These are phyloP conservation scores for Xestobium rufovillosum DNA, from an alignment of 2,888 invertebrate species.

Conservation along the genomic window DNA sequence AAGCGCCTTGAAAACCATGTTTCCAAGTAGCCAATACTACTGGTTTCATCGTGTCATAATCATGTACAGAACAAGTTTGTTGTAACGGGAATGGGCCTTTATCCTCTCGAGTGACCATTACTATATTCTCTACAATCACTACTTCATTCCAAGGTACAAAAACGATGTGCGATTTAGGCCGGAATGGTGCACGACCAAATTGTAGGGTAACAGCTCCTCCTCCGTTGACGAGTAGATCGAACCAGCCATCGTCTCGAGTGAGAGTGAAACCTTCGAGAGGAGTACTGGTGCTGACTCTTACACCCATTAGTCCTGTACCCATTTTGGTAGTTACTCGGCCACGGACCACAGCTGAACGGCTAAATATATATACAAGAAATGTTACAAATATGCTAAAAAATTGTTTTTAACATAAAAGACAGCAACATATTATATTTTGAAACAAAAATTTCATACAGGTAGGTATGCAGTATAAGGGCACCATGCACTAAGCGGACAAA, in stretches of 20 bases:
- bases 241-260: slow-evolving; percentile 89
- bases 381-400: slow-evolving; percentile 1
- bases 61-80: slow-evolving; percentile 78
- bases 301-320: slow-evolving; percentile 91
- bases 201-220: slow-evolving; percentile 93
- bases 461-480: no score
- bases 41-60: slow-evolving; percentile 89
- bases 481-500: no score
- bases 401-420: background rate
- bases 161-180: slow-evolving; percentile 78
- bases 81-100: slow-evolving; percentile 57
- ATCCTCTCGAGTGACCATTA: slow-evolving; percentile 78
- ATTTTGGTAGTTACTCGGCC: slow-evolving; percentile 88
- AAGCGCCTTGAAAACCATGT: slow-evolving; percentile 91
- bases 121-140: slow-evolving; percentile 85
- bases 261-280: slow-evolving; percentile 95
- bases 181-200: slow-evolving; percentile 87
- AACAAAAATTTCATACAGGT: no score
- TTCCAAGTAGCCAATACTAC: slow-evolving; percentile 92
- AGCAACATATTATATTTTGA: no score
- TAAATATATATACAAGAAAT: slow-evolving; percentile 46
- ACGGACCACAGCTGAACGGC: slow-evolving; percentile 94
- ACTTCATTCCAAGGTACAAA: slow-evolving; percentile 98
- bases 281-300: slow-evolving; percentile 88
- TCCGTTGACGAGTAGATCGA: slow-evolving; percentile 98